phyloP scores from a whole-genome alignment of 2,888 invertebrate species.

The Cataglyphis livida region DNA sequence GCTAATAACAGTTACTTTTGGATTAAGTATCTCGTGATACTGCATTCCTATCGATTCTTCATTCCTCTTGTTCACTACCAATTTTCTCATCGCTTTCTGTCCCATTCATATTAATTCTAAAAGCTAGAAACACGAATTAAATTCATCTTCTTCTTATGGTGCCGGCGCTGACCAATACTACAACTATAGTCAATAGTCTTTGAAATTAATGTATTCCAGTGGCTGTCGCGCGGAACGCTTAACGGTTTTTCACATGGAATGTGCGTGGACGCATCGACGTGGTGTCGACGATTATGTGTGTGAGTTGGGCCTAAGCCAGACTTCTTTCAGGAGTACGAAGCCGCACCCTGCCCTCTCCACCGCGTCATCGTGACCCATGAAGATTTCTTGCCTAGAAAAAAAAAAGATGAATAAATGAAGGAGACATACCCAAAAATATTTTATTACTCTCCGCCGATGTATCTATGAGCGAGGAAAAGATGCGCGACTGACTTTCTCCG shows the following conservation, averaged over 20 bases:
- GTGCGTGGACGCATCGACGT: slow-evolving; percentile 74
- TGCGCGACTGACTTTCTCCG: slow-evolving; percentile 70
- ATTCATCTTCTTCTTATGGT: slow-evolving; percentile 28
- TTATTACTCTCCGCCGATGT: slow-evolving; percentile 38
- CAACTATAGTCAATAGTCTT: slow-evolving; percentile 46
- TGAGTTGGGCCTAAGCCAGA: slow-evolving; percentile 83
- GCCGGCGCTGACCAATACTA: slow-evolving; percentile 4
- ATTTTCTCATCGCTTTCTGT: neutral
- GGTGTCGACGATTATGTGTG: slow-evolving; percentile 66
- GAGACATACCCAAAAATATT: slow-evolving; percentile 40
- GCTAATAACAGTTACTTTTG: slow-evolving; percentile 57
- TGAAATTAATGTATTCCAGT: slow-evolving; percentile 76
- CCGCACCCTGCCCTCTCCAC: slow-evolving; percentile 78
- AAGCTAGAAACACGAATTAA: slow-evolving; percentile 28
- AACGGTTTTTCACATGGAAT: slow-evolving; percentile 85
- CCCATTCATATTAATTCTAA: slow-evolving; percentile 39
- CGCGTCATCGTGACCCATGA: slow-evolving; percentile 82
- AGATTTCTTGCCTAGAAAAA: slow-evolving; percentile 74
- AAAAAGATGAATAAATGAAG: slow-evolving; percentile 47
- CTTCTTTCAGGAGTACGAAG: slow-evolving; percentile 78
- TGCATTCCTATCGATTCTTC: slow-evolving; percentile 31
- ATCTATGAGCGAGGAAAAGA: slow-evolving; percentile 28
- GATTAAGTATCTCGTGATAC: slow-evolving; percentile 38
- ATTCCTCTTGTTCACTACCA: neutral
- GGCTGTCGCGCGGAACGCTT: slow-evolving; percentile 78